Percentiles rank a stretch among this genome's conserved stretches.
phyloP scores from a whole-genome alignment of 2,888 invertebrate genomes.

The Diplolepis rosae region DNA sequence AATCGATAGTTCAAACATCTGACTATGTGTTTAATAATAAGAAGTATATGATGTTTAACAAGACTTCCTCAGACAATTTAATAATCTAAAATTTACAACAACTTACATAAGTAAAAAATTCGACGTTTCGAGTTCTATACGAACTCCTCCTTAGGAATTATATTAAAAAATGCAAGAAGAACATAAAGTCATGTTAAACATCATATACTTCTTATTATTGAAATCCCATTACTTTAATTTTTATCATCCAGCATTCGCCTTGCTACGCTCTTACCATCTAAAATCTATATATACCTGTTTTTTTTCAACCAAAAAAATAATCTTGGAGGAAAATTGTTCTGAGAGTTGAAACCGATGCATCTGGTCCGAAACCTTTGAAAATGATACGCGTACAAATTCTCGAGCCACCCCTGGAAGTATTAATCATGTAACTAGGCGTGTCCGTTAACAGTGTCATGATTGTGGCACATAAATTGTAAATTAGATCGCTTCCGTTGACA shows the following conservation, averaged over 20 bases:
- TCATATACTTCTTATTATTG: no score
- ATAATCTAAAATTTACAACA: no score
- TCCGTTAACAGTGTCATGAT: constrained; percentile 18
- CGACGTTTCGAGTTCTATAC: no score
- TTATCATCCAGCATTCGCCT: neutral
- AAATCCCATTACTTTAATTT: constrained; percentile 28
- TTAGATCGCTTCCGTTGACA: constrained; percentile 50
- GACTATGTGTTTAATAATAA: no score
- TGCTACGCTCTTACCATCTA: constrained; percentile 6
- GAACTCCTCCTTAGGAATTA: no score
- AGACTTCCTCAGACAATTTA: no score
- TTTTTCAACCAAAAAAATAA: neutral
- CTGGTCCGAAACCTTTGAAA: neutral
- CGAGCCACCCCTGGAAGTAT: constrained; percentile 5
- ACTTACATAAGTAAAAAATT: no score
- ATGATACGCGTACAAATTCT: constrained; percentile 2
- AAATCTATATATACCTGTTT: no score
- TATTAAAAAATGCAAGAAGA: no score
- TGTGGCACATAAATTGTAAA: constrained; percentile 46
- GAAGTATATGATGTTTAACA: no score
- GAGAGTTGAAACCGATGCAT: constrained; percentile 9
- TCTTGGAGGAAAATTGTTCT: neutral
- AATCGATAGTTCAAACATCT: no score
- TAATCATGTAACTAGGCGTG: constrained; percentile 28
- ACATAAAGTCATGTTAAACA: no score